A percentile compares a stretch with the other conserved stretches of the same genome.
Conservation (phyloP, 2,888 invertebrate genomes). For the Protodeltote pygarga region DNA sequence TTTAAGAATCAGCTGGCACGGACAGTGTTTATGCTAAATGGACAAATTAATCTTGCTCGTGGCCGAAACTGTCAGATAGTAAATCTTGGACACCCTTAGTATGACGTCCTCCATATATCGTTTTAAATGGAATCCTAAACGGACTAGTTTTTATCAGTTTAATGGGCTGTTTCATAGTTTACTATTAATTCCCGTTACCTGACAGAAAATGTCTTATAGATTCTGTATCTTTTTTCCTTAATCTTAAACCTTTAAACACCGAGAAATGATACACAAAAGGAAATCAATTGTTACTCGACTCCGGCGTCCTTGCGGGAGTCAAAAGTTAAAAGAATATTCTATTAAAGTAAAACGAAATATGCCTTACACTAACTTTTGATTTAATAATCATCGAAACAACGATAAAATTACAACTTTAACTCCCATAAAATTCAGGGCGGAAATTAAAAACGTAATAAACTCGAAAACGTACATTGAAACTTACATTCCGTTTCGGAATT, state of each 20-base stretch:
- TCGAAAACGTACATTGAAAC: slow-evolving; percentile 37
- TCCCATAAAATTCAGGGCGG: slow-evolving; percentile 17
- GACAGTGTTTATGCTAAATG: slow-evolving; percentile 54
- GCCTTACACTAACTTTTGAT: not conserved
- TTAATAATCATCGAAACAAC: not conserved
- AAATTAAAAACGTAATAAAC: slow-evolving; percentile 34
- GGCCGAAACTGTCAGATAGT: slow-evolving; percentile 40
- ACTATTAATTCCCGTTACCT: no score
- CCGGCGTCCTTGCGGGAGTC: no score
- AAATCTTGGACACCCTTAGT: slow-evolving; percentile 50
- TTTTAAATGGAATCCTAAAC: not conserved
- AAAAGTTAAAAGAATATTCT: no score
- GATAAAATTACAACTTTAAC: slow-evolving; percentile 14
- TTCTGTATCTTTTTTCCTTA: no score
- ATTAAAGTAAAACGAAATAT: no score
- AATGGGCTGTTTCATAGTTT: not conserved
- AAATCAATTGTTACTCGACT: no score
- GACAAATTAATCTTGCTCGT: slow-evolving; percentile 50
- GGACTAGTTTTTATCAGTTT: no score
- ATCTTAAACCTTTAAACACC: no score
- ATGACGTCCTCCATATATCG: slow-evolving; percentile 17
- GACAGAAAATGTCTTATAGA: no score
- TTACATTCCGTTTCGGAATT: slow-evolving; percentile 56
- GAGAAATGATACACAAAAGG: no score
- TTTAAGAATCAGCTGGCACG: slow-evolving; percentile 51